A percentile compares a stretch with the other conserved stretches of the same genome.
phyloP scores from a whole-genome alignment of 2,113 vertebrate genomes.

The Spea bombifrons region DNA sequence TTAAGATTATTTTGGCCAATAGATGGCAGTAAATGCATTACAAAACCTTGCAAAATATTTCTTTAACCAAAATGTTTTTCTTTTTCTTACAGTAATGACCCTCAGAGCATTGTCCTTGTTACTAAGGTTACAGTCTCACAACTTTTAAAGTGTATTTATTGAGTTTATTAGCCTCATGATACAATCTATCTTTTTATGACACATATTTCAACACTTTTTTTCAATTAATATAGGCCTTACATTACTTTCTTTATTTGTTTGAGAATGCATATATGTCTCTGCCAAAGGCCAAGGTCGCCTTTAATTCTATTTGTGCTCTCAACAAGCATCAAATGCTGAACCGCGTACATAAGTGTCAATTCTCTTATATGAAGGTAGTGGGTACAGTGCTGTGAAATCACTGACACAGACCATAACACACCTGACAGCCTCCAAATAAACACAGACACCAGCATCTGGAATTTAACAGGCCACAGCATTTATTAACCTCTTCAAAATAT shows the following conservation, averaged over 20 bases:
- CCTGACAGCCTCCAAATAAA: too few relatives aligned
- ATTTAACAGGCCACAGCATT: too few relatives aligned
- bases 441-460: too few relatives aligned
- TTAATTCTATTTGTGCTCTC: too few relatives aligned
- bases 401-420: too few relatives aligned
- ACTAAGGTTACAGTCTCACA: background rate
- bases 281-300: too few relatives aligned
- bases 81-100: background rate
- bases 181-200: background rate
- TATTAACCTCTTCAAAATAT: too few relatives aligned
- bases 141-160: background rate
- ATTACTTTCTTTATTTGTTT: background rate
- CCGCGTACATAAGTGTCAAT: too few relatives aligned
- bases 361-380: too few relatives aligned
- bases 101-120: background rate
- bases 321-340: too few relatives aligned
- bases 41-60: background rate
- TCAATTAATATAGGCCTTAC: background rate
- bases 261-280: background rate
- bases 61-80: background rate
- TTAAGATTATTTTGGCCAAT: background rate
- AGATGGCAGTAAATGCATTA: background rate
- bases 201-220: background rate
- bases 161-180: background rate
- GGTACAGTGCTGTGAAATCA: too few relatives aligned